Evolutionary conservation across 2,888 invertebrate species (phyloP).

Genomic region (Polylopha cassiicola): DNA sequence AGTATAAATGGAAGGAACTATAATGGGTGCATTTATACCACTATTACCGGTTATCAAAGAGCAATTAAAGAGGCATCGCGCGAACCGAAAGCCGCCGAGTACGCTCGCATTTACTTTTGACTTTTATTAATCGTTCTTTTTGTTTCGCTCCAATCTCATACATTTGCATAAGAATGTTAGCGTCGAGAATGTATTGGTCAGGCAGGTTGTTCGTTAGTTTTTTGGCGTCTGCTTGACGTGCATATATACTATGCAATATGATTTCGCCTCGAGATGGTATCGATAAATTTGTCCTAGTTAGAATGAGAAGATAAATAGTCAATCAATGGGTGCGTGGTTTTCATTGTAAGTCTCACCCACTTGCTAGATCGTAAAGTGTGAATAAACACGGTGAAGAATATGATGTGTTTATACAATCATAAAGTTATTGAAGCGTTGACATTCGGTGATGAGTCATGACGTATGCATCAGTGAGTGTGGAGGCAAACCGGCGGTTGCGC

Average conservation of each 20-base stretch:
- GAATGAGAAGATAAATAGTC: conserved; percentile 31
- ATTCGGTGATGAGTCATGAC: conserved; percentile 61
- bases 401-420: conserved; percentile 55
- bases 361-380: conserved; percentile 39
- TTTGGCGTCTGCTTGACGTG: conserved; percentile 22
- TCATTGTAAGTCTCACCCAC: conserved; percentile 42
- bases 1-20: conserved; percentile 47
- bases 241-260: too few species aligned
- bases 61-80: conserved; percentile 63
- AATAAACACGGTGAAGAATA: conserved; percentile 54
- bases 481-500: conserved; percentile 42
- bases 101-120: conserved; percentile 61
- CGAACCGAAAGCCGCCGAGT: conserved; percentile 47
- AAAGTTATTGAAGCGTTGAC: conserved; percentile 58
- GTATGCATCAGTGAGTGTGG: conserved; percentile 29
- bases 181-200: conserved; percentile 33
- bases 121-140: conserved; percentile 65
- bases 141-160: conserved; percentile 55
- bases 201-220: conserved; percentile 27
- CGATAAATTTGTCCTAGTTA: not conserved
- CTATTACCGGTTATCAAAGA: conserved; percentile 64
- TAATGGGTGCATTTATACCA: conserved; percentile 61
- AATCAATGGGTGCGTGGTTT: conserved; percentile 46
- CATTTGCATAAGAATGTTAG: conserved; percentile 66
- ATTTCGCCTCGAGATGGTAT: too few species aligned